These are phyloP conservation scores for Rhinolophus sinicus DNA, from an alignment of 2,113 vertebrate genomes.

Conservation along the genomic window DNA sequence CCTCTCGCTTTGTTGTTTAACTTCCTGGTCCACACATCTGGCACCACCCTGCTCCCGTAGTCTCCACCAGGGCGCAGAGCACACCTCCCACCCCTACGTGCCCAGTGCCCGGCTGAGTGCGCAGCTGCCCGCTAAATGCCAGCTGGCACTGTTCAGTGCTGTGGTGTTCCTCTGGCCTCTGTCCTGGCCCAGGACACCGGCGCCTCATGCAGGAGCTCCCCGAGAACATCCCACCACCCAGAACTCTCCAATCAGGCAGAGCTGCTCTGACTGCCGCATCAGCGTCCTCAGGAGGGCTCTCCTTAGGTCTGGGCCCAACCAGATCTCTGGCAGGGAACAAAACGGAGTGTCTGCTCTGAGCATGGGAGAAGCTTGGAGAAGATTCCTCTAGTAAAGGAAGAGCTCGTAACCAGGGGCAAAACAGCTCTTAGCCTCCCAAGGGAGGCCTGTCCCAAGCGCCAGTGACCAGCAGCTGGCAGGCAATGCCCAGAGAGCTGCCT, in stretches of 20 bases:
- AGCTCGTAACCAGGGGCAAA: background rate
- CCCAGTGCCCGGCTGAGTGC: background rate
- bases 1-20: fast-evolving
- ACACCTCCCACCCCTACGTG: background rate
- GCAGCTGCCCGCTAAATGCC: background rate
- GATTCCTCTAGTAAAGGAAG: background rate
- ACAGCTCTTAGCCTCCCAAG: background rate
- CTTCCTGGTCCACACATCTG: background rate
- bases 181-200: background rate
- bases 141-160: background rate
- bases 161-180: background rate
- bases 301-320: background rate
- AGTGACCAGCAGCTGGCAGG: background rate
- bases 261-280: background rate
- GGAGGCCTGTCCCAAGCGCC: background rate
- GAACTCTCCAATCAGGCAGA: background rate
- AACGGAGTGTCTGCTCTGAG: background rate
- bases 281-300: background rate
- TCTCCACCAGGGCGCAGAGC: background rate
- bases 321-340: background rate
- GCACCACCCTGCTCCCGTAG: background rate
- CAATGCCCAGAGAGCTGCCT: background rate
- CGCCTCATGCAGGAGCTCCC: background rate
- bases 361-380: background rate
- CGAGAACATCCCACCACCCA: background rate